Evolutionary conservation across 2,113 vertebrate species (phyloP).

Genomic region (Pyxicephalus adspersus): DNA sequence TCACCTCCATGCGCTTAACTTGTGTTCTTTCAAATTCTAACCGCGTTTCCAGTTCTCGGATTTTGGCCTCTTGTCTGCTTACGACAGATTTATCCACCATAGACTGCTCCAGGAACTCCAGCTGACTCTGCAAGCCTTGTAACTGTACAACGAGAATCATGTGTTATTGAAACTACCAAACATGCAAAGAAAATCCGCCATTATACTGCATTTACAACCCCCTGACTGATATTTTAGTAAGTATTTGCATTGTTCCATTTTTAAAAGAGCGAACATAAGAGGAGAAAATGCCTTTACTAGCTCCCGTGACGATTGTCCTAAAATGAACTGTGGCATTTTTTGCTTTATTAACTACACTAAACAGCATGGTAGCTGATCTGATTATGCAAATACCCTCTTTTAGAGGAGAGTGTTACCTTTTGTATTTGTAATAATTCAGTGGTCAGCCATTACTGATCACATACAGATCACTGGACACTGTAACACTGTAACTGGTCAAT

Average conservation of each 20-base stretch:
- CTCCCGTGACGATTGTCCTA: not conserved
- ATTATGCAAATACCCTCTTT: not conserved
- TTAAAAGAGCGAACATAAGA: not conserved
- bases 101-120: slow-evolving; percentile 95
- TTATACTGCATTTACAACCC: not conserved
- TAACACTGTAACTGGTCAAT: too few relatives aligned
- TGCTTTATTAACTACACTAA: too few relatives aligned
- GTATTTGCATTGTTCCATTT: not conserved
- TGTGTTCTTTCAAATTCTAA: slow-evolving; percentile 97
- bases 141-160: slow-evolving; percentile 70
- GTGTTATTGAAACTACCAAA: not conserved
- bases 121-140: slow-evolving; percentile 91
- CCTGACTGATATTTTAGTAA: not conserved
- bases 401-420: not conserved
- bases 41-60: slow-evolving; percentile 91
- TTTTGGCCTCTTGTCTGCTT: slow-evolving; percentile 94
- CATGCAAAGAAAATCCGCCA: not conserved
- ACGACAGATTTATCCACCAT: slow-evolving; percentile 97
- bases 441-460: too few relatives aligned
- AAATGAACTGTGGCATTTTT: not conserved
- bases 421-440: too few relatives aligned
- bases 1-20: slow-evolving; percentile 95
- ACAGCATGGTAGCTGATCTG: not conserved
- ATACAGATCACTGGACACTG: too few relatives aligned
- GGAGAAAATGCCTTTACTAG: not conserved